Base-by-base conservation (phyloP, 1,140 invertebrate genomes). In the Sitophilus oryzae region DNA sequence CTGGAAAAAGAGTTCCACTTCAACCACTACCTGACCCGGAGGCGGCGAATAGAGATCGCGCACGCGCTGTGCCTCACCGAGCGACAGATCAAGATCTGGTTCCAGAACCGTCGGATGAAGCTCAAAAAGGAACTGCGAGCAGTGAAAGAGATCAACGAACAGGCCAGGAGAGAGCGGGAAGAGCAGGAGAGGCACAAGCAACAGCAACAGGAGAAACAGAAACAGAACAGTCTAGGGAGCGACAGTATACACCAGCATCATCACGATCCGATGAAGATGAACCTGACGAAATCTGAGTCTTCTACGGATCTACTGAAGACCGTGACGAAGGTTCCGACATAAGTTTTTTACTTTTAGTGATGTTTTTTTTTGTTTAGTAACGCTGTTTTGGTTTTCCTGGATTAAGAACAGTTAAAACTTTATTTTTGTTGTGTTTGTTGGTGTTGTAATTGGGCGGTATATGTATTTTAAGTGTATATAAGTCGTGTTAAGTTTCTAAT, bases 1-100 rank as follows among this genome's bases (percentile, higher is more conserved):
- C 79, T 95, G 71, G 95, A 98, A 74, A 98, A 98, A 75, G 95
- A 98, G 77, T 98, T 98, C 74, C 94, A 98, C 73, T 98, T 95
- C 76, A 97, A 96, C 75, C 92, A 96, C 67, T 98, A 98, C 76
- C 80, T 97, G 71, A 97, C 94, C 62, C 81, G 93, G 69, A 82
- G 93, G 72, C 83, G 94, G 71, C 83, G 94, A 76, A 96, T 98
- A 77, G 94, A 97, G 75, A 96, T 98, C 62, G 93, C 93, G 8
- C 93, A 96, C 74, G 92, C 93, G 23, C 82, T 97, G 10, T 96
- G 93, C 72, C 81, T 97, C 42, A 96, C 93, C 52, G 94, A 97
- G 75, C 80, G 94, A 60, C 94, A 97, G 76, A 96, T 96, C 68
- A 96, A 96, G 79, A 96, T 96, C 68, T 96, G 93, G 93, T 96